These are phyloP conservation scores for Pelusios castaneus DNA, from an alignment of 2,113 vertebrate species.

Conservation along the genomic window DNA sequence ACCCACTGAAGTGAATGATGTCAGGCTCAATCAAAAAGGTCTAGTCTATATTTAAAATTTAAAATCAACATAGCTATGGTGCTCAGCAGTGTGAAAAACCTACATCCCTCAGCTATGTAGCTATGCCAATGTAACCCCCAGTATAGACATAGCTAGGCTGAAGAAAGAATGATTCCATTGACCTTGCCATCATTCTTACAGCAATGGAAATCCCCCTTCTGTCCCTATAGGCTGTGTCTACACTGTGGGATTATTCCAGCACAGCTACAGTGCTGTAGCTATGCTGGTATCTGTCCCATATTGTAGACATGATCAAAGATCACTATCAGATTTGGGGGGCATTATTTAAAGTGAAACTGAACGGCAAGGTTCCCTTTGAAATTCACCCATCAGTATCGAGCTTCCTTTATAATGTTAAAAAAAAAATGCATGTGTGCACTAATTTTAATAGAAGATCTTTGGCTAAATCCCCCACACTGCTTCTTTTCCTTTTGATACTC, in stretches of 20 bases:
- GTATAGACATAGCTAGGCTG: not conserved
- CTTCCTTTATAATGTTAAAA: not conserved
- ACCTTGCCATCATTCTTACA: no score
- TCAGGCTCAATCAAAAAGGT: not conserved
- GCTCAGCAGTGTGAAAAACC: not conserved
- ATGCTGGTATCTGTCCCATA: not conserved
- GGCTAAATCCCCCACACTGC: constrained; percentile 47
- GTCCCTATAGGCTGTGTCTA: not conserved
- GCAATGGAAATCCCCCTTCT: no score
- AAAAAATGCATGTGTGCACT: not conserved
- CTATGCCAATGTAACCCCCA: not conserved
- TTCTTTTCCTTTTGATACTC: constrained; percentile 38
- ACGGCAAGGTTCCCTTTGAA: accelerated
- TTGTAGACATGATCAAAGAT: not conserved
- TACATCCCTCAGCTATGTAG: not conserved
- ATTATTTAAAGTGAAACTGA: not conserved
- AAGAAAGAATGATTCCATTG: not conserved
- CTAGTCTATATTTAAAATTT: not conserved
- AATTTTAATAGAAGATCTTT: constrained; percentile 48
- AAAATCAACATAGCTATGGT: not conserved
- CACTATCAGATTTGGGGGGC: accelerated
- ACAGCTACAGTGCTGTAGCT: not conserved
- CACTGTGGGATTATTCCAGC: not conserved
- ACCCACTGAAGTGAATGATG: not conserved
- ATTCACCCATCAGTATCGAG: not conserved